A percentile compares a stretch with the other conserved stretches of the same genome.
Evolutionary conservation across 2,888 invertebrate genomes (phyloP).

Genomic region (Campopleginae sp.): DNA sequence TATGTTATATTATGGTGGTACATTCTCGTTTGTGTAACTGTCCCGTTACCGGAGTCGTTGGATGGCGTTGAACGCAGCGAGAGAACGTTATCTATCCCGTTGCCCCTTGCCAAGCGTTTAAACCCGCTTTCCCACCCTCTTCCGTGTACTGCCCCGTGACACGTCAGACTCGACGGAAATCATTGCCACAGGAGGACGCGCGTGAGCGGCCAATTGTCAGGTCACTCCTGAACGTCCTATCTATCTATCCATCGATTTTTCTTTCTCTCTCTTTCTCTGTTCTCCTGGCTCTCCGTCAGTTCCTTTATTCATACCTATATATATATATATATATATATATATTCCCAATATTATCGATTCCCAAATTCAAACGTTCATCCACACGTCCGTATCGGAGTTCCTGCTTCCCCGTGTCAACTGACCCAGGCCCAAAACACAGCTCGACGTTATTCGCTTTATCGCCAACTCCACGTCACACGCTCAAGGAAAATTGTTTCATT

Average conservation of each 20-base stretch:
- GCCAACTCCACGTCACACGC: conserved; percentile 33
- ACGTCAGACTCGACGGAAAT: conserved; percentile 77
- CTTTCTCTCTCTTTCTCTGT: conserved; percentile 27
- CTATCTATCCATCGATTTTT: conserved; percentile 8
- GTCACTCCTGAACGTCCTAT: conserved; percentile 38
- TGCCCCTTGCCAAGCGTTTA: conserved; percentile 50
- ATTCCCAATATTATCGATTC: conserved; percentile 76
- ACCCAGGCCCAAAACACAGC: conserved; percentile 64
- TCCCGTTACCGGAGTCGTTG: conserved; percentile 19
- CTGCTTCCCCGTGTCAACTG: conserved; percentile 3
- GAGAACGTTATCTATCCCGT: conserved; percentile 59
- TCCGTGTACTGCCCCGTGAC: conserved; percentile 52
- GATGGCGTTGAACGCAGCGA: conserved; percentile 33
- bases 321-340: not conserved
- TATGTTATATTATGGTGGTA: not conserved
- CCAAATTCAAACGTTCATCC: conserved; percentile 67
- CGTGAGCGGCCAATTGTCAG: conserved; percentile 76
- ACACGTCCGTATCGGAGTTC: not conserved
- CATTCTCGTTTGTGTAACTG: conserved; percentile 54
- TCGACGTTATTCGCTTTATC: conserved; percentile 75
- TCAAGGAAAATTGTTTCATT: not conserved
- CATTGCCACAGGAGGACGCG: conserved; percentile 74
- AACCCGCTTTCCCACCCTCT: conserved; percentile 38
- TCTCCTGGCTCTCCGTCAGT: not conserved
- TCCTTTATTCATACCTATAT: not conserved